Evolutionary conservation across 2,888 invertebrate species (phyloP).

Genomic region (Phengaris arion): DNA sequence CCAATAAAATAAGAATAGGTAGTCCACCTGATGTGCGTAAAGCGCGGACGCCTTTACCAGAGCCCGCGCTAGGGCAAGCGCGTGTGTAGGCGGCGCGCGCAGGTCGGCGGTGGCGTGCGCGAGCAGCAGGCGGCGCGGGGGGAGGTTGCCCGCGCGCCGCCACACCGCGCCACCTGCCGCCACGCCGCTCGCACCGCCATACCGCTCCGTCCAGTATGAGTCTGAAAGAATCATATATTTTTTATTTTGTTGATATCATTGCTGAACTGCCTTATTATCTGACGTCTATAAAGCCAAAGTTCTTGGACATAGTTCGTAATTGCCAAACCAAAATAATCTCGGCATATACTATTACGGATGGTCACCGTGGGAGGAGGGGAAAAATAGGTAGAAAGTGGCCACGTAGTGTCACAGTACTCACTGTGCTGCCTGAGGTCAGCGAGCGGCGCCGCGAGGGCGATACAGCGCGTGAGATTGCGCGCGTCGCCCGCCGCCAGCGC

Average conservation of each 20-base stretch:
- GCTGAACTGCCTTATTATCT: too few relatives aligned
- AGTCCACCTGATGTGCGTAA: slow-evolving; percentile 88
- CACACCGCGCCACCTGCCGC: slow-evolving; percentile 87
- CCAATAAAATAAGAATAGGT: too few relatives aligned
- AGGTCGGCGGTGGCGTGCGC: slow-evolving; percentile 93
- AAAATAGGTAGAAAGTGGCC: too few relatives aligned
- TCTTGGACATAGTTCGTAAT: too few relatives aligned
- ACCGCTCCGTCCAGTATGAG: slow-evolving; percentile 94
- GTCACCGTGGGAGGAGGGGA: too few relatives aligned
- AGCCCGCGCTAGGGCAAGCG: slow-evolving; percentile 90
- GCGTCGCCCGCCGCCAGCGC: slow-evolving; percentile 89
- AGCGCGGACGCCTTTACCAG: slow-evolving; percentile 89
- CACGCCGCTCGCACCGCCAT: slow-evolving; percentile 87
- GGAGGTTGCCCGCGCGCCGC: slow-evolving; percentile 87
- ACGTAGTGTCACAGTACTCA: slow-evolving; percentile 54
- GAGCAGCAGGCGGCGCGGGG: slow-evolving; percentile 78
- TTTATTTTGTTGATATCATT: too few relatives aligned
- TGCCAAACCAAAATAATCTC: too few relatives aligned
- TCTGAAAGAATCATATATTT: slow-evolving; percentile 44
- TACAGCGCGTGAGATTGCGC: slow-evolving; percentile 88
- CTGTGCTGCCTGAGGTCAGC: slow-evolving; percentile 90
- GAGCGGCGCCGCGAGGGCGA: slow-evolving; percentile 92
- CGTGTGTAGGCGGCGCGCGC: slow-evolving; percentile 92
- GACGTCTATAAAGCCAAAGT: too few relatives aligned
- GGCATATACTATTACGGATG: too few relatives aligned